Evolutionary conservation across 2,797 vertebrate genomes (phyloP).

Genomic region (Vipera ursinii): DNA sequence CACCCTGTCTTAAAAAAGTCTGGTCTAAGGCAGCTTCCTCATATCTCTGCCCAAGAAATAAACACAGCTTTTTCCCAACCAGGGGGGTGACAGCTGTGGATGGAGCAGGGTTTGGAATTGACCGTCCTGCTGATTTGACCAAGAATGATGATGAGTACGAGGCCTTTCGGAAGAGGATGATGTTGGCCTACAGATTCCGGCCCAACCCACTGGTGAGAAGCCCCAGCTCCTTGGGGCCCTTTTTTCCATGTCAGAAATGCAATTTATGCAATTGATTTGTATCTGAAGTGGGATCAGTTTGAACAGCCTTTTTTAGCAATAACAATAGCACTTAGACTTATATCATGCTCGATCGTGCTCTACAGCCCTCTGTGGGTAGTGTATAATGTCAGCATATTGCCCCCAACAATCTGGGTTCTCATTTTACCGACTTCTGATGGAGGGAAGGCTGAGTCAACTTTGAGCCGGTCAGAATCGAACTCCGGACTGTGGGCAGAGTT

Average conservation of each 20-base stretch:
- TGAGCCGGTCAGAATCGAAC: not conserved
- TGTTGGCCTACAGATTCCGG: slow-evolving; percentile 95
- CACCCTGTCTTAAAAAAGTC: not conserved
- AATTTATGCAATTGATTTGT: not conserved
- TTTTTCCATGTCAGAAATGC: not conserved
- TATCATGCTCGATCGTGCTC: not conserved
- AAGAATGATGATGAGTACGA: slow-evolving; percentile 94
- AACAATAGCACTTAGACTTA: not conserved
- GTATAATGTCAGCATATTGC: not conserved
- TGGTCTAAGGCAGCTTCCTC: not conserved
- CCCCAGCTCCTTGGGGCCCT: rapidly evolving
- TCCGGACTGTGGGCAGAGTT: not conserved
- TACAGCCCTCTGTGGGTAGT: not conserved
- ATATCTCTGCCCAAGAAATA: no score
- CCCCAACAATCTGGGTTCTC: not conserved
- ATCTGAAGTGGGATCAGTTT: no score
- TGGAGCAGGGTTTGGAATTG: slow-evolving; percentile 90
- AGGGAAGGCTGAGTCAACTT: not conserved
- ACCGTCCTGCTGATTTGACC: slow-evolving; percentile 86
- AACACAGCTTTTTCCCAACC: not conserved
- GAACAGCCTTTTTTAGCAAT: not conserved
- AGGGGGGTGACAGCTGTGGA: slow-evolving; percentile 87
- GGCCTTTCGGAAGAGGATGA: slow-evolving; percentile 96
- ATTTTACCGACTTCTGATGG: not conserved
- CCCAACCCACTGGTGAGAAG: slow-evolving; percentile 89